A percentile compares a stretch with the other conserved stretches of the same genome.
phyloP scores from a whole-genome alignment of 2,797 vertebrate species.

The Glyptemys insculpta region DNA sequence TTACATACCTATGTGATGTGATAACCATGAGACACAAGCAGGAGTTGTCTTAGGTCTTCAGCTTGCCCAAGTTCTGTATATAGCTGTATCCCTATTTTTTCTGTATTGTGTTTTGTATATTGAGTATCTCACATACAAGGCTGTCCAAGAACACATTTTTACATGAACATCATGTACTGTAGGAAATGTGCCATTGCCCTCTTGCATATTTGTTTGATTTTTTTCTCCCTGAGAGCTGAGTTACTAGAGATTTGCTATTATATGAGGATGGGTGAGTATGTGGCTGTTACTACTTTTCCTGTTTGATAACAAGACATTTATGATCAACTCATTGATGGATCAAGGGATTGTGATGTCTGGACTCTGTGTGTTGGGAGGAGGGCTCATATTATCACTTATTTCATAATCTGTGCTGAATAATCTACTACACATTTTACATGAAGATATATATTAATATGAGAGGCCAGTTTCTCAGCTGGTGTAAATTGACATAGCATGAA shows the following conservation, averaged over 20 bases:
- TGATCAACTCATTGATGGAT: neutral
- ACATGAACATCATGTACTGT: constrained; percentile 63
- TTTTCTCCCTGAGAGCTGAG: constrained; percentile 38
- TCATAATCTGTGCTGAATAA: neutral
- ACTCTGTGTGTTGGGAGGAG: neutral
- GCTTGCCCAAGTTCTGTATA: constrained; percentile 36
- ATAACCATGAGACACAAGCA: constrained; percentile 9
- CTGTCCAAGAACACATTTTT: constrained; percentile 69
- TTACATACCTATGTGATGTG: neutral
- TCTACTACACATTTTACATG: neutral
- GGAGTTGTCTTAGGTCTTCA: constrained; percentile 19
- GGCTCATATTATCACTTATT: neutral
- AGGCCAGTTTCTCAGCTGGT: neutral
- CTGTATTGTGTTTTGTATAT: constrained; percentile 45
- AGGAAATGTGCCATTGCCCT: constrained; percentile 41
- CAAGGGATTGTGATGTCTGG: neutral
- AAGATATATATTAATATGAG: neutral
- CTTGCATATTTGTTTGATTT: constrained; percentile 27
- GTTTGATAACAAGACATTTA: neutral
- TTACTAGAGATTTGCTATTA: neutral
- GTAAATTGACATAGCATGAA: neutral
- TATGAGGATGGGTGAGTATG: neutral
- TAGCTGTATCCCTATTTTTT: constrained; percentile 56
- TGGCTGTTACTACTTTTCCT: constrained; percentile 14
- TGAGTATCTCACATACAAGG: constrained; percentile 12